These are phyloP conservation scores for Salvelinus sp. DNA, from an alignment of 2,113 vertebrate genomes.

Conservation along the genomic window DNA sequence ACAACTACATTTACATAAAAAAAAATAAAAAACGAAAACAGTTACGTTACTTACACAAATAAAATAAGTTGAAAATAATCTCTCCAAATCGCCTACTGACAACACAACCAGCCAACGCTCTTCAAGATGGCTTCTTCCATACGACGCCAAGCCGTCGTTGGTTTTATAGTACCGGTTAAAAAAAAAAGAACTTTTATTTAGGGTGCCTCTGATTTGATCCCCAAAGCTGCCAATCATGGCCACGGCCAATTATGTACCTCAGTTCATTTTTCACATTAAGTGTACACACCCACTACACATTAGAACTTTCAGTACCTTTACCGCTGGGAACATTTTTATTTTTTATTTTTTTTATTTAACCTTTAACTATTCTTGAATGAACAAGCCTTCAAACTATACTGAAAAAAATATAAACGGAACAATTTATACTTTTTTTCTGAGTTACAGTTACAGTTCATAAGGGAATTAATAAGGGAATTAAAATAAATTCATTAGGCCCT, in stretches of 20 bases:
- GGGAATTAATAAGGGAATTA: too few relatives aligned
- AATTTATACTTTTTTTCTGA: too few relatives aligned
- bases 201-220: slow-evolving; percentile 51
- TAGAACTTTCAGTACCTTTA: slow-evolving; percentile 37
- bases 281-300: slow-evolving; percentile 35
- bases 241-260: slow-evolving; percentile 35
- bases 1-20: neutral
- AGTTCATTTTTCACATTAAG: neutral
- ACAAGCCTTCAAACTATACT: too few relatives aligned
- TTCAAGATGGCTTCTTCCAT: slow-evolving; percentile 43
- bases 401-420: too few relatives aligned
- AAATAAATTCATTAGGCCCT: too few relatives aligned
- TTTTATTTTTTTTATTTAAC: neutral
- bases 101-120: slow-evolving; percentile 10
- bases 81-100: slow-evolving; percentile 30
- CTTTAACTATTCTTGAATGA: too few relatives aligned
- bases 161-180: slow-evolving; percentile 40
- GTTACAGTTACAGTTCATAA: too few relatives aligned
- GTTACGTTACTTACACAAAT: slow-evolving; percentile 25
- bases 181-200: slow-evolving; percentile 45
- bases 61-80: slow-evolving; percentile 18
- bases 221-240: slow-evolving; percentile 30
- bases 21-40: rapidly evolving
- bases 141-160: slow-evolving; percentile 32
- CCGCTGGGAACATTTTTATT: slow-evolving; percentile 5